Evolutionary conservation across 2,888 invertebrate species (phyloP).

Genomic region (Argynnis bischoffii): DNA sequence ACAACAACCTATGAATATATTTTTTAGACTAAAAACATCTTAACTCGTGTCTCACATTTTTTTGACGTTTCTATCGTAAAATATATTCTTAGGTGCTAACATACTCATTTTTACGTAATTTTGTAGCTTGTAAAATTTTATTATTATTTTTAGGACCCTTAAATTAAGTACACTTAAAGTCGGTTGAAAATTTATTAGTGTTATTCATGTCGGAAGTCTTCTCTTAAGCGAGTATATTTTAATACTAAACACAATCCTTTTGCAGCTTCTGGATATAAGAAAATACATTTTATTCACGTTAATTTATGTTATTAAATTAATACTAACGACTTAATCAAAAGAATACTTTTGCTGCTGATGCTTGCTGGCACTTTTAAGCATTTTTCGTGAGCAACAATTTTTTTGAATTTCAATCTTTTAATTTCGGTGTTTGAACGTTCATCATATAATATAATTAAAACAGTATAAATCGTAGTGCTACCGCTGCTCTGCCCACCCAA

Average conservation of each 20-base stretch:
- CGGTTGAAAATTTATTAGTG: slow-evolving; percentile 27
- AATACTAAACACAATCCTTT: no score
- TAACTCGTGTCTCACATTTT: no score
- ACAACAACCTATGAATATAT: background rate
- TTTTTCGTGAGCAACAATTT: no score
- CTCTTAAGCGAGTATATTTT: slow-evolving; percentile 14
- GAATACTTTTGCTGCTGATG: no score
- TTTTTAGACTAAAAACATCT: no score
- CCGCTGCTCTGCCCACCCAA: slow-evolving; percentile 56
- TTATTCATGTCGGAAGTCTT: slow-evolving; percentile 29
- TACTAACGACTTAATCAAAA: background rate
- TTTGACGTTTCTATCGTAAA: background rate
- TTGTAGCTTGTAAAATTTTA: slow-evolving; percentile 42
- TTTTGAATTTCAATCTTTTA: no score
- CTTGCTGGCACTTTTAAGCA: background rate
- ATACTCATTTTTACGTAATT: slow-evolving; percentile 42
- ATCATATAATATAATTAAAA: slow-evolving; percentile 20
- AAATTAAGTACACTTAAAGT: slow-evolving; percentile 34
- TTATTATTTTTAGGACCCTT: slow-evolving; percentile 40
- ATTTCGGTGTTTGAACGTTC: no score
- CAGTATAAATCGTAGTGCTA: slow-evolving; percentile 16
- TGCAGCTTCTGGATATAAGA: no score
- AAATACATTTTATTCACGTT: slow-evolving; percentile 3
- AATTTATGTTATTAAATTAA: slow-evolving; percentile 8
- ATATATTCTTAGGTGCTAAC: slow-evolving; percentile 30